A percentile compares a stretch with the other conserved stretches of the same genome.
Conservation (phyloP, 2,113 vertebrate genomes). For the Mormoops blainvillei region DNA sequence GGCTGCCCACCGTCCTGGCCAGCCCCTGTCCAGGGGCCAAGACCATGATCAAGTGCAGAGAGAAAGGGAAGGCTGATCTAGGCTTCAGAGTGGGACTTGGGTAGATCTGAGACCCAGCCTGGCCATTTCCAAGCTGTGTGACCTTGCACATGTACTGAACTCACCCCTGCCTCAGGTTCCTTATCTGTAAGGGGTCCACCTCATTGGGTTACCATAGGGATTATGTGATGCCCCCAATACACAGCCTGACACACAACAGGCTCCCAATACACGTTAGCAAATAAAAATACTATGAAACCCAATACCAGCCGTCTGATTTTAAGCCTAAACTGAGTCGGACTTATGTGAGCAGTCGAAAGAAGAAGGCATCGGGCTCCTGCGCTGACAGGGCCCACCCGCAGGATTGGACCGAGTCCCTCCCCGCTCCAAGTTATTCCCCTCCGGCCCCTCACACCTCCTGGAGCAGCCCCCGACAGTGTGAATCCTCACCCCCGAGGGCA, state of each 20-base stretch:
- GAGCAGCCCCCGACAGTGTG: accelerated
- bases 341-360: accelerated
- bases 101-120: neutral
- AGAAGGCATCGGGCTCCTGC: accelerated
- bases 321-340: too few relatives aligned
- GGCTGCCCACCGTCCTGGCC: too few relatives aligned
- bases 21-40: neutral
- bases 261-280: too few relatives aligned
- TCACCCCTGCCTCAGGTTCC: neutral
- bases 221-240: neutral
- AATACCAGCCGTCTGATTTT: too few relatives aligned
- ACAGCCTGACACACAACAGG: neutral
- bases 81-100: neutral
- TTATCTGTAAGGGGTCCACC: neutral
- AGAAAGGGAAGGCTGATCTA: neutral
- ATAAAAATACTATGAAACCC: neutral
- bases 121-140: neutral
- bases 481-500: accelerated
- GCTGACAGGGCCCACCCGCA: neutral
- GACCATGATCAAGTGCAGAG: neutral
- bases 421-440: too few relatives aligned
- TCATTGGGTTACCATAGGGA: neutral
- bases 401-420: too few relatives aligned
- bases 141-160: neutral
- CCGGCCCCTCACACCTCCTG: neutral